Base-by-base conservation (phyloP, 2,797 vertebrate species). In the Hoplostethus atlanticus region DNA sequence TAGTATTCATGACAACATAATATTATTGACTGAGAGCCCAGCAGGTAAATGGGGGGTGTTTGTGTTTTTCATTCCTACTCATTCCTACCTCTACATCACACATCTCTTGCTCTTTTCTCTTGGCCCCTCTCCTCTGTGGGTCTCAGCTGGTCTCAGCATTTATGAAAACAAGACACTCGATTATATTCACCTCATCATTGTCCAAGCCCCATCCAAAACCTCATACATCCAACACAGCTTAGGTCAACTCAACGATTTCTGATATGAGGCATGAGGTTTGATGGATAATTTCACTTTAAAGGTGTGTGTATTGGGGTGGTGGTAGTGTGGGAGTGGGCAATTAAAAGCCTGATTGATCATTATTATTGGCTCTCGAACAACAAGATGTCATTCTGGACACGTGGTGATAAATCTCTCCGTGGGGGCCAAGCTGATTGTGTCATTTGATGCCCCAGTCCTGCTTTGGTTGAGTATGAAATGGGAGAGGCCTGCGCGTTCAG, bases 91-190 rank as follows among this genome's bases (percentile, higher is more conserved):
- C 21, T 28, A 2, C 47, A 34, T 73, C 21, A 54, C 55, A 51
- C 17, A 16, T 70, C 34, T 54, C 42, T 34, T 47, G 1, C 10
- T 28, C 42, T 7, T 7, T 31, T n/a, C 10, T 31, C 51, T 4
- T 42, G 1, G 0, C 36, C 36, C 15, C 34, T 34, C 25, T 31
- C 16, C 56, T 74, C 65, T 36, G 57, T 65, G 79, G 87, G 90
- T 73, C 90, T 75, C 92, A 93, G 93, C 90, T 94, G 93, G 86
- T 92, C 28, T 28, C 28, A 28, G 87, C 66, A n/a, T 90, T 86
- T 89, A 86, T 86, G 85, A 89, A 91, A 92, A 92, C 89, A 92
- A 89, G 86, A 79, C 83, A 91, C 87, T 91, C 80, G 62, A 92
- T 93, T 85, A 90, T 84, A 55, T 81, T 80, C 71, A 17, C 57